A percentile compares a stretch with the other conserved stretches of the same genome.
These are phyloP conservation scores for Eulithis prunata DNA, from an alignment of 2,888 invertebrate species.

Conservation along the genomic window DNA sequence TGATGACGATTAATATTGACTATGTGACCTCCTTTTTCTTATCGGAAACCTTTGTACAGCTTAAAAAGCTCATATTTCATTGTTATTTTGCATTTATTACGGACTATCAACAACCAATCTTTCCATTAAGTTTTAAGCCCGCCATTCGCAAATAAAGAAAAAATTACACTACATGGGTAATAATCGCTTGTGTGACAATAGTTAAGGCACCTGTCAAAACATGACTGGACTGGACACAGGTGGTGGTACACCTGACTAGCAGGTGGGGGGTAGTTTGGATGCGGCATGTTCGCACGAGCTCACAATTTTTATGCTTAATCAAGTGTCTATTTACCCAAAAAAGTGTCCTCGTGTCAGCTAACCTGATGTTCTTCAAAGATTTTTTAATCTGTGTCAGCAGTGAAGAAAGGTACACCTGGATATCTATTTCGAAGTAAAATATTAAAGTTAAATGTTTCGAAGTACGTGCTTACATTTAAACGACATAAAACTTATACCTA, in stretches of 20 bases:
- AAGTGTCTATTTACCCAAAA: neutral
- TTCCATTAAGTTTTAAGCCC: slow-evolving; percentile 15
- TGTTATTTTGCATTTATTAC: no score
- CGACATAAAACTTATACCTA: no score
- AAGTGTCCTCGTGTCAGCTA: neutral
- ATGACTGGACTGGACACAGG: slow-evolving; percentile 67
- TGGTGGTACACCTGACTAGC: slow-evolving; percentile 68
- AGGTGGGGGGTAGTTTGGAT: slow-evolving; percentile 29
- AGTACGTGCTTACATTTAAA: no score
- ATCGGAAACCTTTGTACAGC: no score
- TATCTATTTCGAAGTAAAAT: no score
- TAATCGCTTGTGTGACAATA: slow-evolving; percentile 65
- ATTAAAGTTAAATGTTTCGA: no score
- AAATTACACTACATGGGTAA: slow-evolving; percentile 40
- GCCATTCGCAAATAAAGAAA: slow-evolving; percentile 41
- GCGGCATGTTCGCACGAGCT: slow-evolving; percentile 36
- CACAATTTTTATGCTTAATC: slow-evolving; percentile 2
- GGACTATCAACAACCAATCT: slow-evolving; percentile 3
- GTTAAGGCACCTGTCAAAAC: slow-evolving; percentile 75
- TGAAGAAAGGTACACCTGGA: neutral
- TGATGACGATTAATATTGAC: no score
- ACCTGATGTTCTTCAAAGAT: neutral
- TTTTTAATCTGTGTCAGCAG: neutral
- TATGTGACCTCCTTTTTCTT: no score
- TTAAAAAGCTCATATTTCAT: no score